Evolutionary conservation across 2,113 vertebrate species (phyloP), one percentile per base, ranked within the genome.

Genomic region (Mesembrinibis cayennensis): DNA sequence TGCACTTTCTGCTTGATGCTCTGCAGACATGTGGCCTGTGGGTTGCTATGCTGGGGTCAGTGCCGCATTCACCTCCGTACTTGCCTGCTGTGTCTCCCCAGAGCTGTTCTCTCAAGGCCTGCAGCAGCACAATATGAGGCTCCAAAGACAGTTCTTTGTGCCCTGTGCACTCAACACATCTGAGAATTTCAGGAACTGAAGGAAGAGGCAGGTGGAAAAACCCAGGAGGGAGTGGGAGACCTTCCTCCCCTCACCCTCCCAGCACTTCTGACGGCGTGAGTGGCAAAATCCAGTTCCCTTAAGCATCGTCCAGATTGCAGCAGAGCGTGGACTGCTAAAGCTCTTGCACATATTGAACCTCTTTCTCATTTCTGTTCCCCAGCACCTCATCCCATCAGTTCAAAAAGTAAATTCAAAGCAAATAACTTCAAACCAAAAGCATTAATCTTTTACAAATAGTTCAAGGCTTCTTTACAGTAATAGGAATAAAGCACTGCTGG

Each of bases 361-460:
- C 85, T 73, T 80, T 71, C 47, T 82, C 26, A 44, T 69, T 92
- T 92, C 62, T 80, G 62, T 92, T 93, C 79, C 66, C 49, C 19
- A 58, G 40, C 53, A 86, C 58, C 40, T 92, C 45, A 73, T 65
- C 63, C 34, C 10, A 20, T 69, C 71, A 66, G 44, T 77, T 95
- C 59, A 90, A 89, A 93, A 86, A 77, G 49, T 50, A 86, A 89
- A 95, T 83, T 95, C 67, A 86, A 81, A 83, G 82, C 58, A 90
- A 72, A 53, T 87, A 2, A 50, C 80, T 89, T 92, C 80, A 90
- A 88, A 90, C 58, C 49, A 30, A 81, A 86, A 66, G 27, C 45
- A 72, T 90, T 92, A 22, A 59, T 87, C 71, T 90, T 88, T 56
- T 69, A 69, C 67, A n/a, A 58, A 80, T 40, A 86, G 71, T 86